Evolutionary conservation across 2,888 invertebrate species (phyloP), one percentile per base, ranked within the genome.

Genomic region (Crepidodera aurea): DNA sequence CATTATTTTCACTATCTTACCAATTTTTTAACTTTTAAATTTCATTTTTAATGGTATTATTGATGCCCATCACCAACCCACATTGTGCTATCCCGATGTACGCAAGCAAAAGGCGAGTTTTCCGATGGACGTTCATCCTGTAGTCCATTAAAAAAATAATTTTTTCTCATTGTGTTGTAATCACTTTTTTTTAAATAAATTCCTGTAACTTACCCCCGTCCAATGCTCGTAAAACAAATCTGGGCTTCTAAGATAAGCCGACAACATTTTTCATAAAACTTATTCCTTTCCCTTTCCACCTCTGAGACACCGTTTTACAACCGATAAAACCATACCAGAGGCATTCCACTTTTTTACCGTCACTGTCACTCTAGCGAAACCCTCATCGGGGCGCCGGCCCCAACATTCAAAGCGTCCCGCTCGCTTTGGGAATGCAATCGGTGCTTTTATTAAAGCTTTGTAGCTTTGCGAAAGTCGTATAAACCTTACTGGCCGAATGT

Each of bases 171-270:
- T n/a, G n/a, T n/a, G n/a, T n/a, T n/a, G n/a, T n/a, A n/a, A n/a
- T n/a, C n/a, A n/a, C n/a, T n/a, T n/a, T n/a, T n/a, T n/a, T n/a
- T n/a, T n/a, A n/a, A n/a, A n/a, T n/a, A n/a, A n/a, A n/a, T n/a
- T n/a, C n/a, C n/a, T 55, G 46, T 58, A 56, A 68, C 72, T 71
- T 55, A 72, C 72, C 68, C 69, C 67, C 10, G 68, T 70, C 73
- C 73, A 71, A 46, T 69, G 59, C 5, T 55, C 63, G 56, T 71
- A 71, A 57, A 73, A 71, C 40, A 73, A 65, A 62, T 73, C 70
- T 18, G 62, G 53, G n/a, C 40, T 60, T 27, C 63, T 59, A 34
- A 63, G 42, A 48, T 65, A 66, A 3, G 65, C 58, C 40, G 67
- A 66, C 53, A 66, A 46, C 66, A 69, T 69, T 39, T 10, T 48